phyloP scores from a whole-genome alignment of 2,113 vertebrate genomes.

The Dipodomys merriami region DNA sequence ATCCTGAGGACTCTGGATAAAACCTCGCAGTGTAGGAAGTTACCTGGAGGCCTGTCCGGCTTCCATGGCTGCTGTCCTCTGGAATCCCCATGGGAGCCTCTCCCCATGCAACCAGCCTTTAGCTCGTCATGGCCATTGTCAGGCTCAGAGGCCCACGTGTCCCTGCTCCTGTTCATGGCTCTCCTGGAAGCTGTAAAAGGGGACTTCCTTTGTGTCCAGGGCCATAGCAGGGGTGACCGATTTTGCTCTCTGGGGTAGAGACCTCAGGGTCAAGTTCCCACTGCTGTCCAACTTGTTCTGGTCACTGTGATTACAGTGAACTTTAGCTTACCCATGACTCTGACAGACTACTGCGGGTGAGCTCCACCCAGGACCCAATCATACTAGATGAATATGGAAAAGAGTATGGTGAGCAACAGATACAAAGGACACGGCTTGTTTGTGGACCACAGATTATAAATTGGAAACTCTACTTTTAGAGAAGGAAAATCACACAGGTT shows the following conservation, averaged over 20 bases:
- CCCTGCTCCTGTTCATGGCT: neutral
- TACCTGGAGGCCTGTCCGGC: neutral
- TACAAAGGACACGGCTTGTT: neutral
- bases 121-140: neutral
- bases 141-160: neutral
- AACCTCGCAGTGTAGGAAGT: neutral
- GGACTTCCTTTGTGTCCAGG: neutral
- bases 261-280: neutral
- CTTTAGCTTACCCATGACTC: neutral
- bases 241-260: accelerated
- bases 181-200: neutral
- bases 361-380: accelerated
- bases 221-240: accelerated
- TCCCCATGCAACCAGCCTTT: neutral
- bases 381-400: neutral
- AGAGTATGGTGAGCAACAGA: neutral
- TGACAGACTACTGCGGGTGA: neutral
- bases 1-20: no score
- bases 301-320: neutral
- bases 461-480: neutral
- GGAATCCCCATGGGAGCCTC: neutral
- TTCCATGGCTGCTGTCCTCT: neutral
- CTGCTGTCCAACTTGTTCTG: neutral
- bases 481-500: neutral
- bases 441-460: neutral